Evolutionary conservation across 2,113 vertebrate species (phyloP).

Genomic region (Dromas ardeola): DNA sequence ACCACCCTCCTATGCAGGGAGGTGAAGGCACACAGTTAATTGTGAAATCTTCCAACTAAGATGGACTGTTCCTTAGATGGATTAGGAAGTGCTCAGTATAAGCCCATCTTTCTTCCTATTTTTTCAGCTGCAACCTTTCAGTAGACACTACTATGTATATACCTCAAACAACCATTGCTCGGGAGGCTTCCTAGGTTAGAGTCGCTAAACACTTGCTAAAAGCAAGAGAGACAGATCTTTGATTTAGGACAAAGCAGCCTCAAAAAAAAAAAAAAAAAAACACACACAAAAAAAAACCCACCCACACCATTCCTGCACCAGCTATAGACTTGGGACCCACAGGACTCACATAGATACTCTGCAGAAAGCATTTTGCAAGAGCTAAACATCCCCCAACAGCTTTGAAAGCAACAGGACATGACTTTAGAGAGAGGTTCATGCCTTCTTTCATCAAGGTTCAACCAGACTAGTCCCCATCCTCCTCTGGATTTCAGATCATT

Average conservation of each 20-base stretch:
- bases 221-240: background rate
- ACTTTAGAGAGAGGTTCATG: background rate
- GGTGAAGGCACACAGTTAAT: background rate
- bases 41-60: background rate
- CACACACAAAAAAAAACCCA: no score
- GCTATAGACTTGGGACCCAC: fast-evolving
- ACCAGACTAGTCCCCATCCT: background rate
- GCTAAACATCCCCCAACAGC: background rate
- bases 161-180: fast-evolving
- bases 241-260: background rate
- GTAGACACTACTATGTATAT: fast-evolving
- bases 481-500: background rate
- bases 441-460: background rate
- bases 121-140: background rate
- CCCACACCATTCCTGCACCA: background rate
- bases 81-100: background rate
- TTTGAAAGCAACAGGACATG: background rate
- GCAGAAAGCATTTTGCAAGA: background rate
- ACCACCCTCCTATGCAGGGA: fast-evolving
- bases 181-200: background rate
- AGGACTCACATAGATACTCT: background rate
- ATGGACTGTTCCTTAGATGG: background rate
- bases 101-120: background rate
- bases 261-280: background rate
- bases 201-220: background rate